A percentile compares a stretch with the other conserved stretches of the same genome.
These are phyloP conservation scores for Lepus townsendii DNA, from an alignment of 2,797 vertebrate genomes.

Conservation along the genomic window DNA sequence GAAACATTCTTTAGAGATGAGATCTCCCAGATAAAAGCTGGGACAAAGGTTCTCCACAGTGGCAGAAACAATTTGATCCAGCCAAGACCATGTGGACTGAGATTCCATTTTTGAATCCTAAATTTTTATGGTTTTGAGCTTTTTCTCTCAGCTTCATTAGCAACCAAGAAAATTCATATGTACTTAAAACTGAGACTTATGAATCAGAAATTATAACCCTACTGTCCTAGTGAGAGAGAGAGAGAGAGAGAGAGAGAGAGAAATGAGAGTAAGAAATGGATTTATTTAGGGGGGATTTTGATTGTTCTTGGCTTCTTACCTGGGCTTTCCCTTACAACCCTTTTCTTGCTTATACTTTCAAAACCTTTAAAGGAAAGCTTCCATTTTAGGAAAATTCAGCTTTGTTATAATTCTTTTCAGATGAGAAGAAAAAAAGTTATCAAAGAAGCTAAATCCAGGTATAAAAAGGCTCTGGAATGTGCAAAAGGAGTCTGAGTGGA, in stretches of 20 bases:
- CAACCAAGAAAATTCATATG: background rate
- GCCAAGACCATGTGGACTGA: background rate
- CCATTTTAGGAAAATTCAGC: background rate
- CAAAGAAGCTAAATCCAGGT: background rate
- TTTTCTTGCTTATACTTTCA: background rate
- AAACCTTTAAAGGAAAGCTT: background rate
- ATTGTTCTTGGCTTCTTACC: background rate
- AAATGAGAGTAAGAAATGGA: background rate
- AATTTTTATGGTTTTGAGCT: background rate
- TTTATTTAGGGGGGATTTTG: background rate
- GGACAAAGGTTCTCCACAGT: background rate
- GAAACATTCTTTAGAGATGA: background rate
- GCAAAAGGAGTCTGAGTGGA: background rate
- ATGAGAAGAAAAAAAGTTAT: background rate
- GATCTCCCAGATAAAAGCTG: background rate
- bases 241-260: background rate
- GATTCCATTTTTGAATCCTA: background rate
- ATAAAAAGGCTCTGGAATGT: background rate
- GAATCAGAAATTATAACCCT: background rate
- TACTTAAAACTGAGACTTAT: background rate
- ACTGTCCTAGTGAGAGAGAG: background rate
- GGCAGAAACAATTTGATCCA: background rate
- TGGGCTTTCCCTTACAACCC: background rate
- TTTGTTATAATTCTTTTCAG: background rate
- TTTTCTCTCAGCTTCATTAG: background rate